phyloP scores from a whole-genome alignment of 1,140 invertebrate species.

The Achroia grisella region DNA sequence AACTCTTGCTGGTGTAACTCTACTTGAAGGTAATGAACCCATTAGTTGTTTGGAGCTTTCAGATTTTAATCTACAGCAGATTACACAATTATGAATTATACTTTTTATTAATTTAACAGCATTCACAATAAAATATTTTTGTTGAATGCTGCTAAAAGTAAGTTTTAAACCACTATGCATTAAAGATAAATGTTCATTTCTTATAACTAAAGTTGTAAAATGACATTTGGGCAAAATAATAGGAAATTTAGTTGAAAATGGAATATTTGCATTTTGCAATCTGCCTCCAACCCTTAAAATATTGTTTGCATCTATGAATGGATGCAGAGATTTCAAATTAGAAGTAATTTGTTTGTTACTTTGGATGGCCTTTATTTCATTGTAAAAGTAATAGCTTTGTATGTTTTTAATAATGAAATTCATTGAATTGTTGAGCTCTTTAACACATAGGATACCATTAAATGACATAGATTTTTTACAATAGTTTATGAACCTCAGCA shows the following conservation, averaged over 20 bases:
- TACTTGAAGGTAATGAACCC: constrained; percentile 26
- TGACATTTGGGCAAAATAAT: constrained; percentile 19
- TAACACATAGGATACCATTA: neutral
- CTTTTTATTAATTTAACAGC: constrained; percentile 9
- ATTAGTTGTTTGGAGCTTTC: constrained; percentile 21
- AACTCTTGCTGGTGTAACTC: constrained; percentile 25
- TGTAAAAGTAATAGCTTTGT: constrained; percentile 1
- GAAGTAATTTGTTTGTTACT: neutral
- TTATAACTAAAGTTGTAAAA: constrained; percentile 23
- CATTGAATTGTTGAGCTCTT: neutral
- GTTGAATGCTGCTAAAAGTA: constrained; percentile 8
- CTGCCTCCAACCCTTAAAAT: constrained; percentile 27
- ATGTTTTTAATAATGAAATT: neutral
- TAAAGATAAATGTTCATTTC: constrained; percentile 15
- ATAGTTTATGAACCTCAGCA: constrained; percentile 2
- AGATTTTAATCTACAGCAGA: constrained; percentile 22
- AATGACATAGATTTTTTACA: neutral
- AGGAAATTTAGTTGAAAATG: constrained; percentile 19
- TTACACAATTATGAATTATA: constrained; percentile 24
- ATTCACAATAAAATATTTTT: constrained; percentile 17
- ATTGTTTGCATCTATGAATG: constrained; percentile 3
- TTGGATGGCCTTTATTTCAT: neutral
- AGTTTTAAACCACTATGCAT: constrained; percentile 26
- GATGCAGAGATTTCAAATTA: neutral
- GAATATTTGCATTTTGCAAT: constrained; percentile 11